These are phyloP conservation scores for Caradrina clavipalpis DNA, from an alignment of 2,888 invertebrate genomes.

Conservation along the genomic window DNA sequence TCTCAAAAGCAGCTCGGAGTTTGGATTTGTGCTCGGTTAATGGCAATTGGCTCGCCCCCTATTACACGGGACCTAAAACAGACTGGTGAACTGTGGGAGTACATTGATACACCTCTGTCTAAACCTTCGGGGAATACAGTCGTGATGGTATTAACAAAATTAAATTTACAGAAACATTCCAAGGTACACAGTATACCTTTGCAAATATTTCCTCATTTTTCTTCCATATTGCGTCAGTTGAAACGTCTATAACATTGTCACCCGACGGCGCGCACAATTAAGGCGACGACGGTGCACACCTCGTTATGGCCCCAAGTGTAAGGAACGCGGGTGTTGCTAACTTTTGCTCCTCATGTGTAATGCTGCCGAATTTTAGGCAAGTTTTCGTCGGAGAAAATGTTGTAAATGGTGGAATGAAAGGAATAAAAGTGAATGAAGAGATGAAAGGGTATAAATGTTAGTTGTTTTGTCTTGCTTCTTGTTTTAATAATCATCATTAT, in stretches of 20 bases:
- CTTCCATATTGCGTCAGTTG: slow-evolving; percentile 15
- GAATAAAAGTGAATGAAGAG: too few relatives aligned
- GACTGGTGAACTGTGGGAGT: too few relatives aligned
- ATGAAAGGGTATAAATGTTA: too few relatives aligned
- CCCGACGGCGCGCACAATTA: slow-evolving; percentile 43
- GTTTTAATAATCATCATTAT: neutral
- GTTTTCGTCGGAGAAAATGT: slow-evolving; percentile 2
- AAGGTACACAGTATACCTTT: slow-evolving; percentile 9
- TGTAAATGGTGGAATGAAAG: neutral
- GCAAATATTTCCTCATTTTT: slow-evolving; percentile 11
- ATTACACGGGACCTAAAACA: too few relatives aligned
- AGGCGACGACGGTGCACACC: slow-evolving; percentile 36
- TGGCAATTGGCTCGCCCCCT: too few relatives aligned
- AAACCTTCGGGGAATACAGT: too few relatives aligned
- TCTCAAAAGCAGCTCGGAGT: too few relatives aligned
- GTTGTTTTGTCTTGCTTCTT: neutral
- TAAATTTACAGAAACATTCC: slow-evolving; percentile 1
- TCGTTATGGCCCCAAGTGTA: slow-evolving; percentile 50
- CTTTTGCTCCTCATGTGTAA: slow-evolving; percentile 39
- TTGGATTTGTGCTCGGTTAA: too few relatives aligned
- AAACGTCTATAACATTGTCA: slow-evolving; percentile 33
- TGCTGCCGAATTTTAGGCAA: slow-evolving; percentile 10
- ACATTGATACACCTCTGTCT: too few relatives aligned
- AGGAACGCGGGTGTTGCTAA: slow-evolving; percentile 8
- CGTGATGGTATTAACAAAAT: neutral